phyloP scores from a whole-genome alignment of 2,797 vertebrate species.

The Peromyscus nudipes region DNA sequence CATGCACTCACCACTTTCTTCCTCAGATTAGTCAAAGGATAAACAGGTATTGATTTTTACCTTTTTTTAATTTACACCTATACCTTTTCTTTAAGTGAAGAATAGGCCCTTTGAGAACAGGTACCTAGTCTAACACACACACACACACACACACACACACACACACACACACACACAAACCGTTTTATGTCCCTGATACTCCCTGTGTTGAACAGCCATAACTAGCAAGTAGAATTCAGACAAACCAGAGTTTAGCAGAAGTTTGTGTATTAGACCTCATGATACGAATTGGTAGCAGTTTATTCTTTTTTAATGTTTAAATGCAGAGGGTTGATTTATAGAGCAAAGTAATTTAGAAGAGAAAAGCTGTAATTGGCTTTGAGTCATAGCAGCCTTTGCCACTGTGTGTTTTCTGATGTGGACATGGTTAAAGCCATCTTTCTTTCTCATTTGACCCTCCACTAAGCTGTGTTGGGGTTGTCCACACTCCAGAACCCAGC shows the following conservation, averaged over 20 bases:
- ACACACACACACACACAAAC: neutral
- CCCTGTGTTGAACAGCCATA: neutral
- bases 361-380: neutral
- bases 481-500: neutral
- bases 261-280: neutral
- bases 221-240: neutral
- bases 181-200: neutral
- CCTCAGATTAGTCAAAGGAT: slow-evolving; percentile 21
- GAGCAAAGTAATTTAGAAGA: slow-evolving; percentile 28
- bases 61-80: neutral
- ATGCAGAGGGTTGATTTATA: slow-evolving; percentile 28
- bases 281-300: neutral
- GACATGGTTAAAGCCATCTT: neutral
- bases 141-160: neutral
- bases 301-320: neutral
- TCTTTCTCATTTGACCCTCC: neutral
- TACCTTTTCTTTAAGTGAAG: slow-evolving; percentile 2
- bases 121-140: neutral
- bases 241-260: neutral
- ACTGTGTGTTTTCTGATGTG: neutral
- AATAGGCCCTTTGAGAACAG: slow-evolving; percentile 3
- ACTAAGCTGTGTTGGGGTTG: neutral
- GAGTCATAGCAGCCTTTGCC: neutral
- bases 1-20: neutral
- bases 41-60: neutral